Evolutionary conservation across 2,888 invertebrate species (phyloP), one percentile per base, ranked within the genome.

Genomic region (Dysmachus trigonus): DNA sequence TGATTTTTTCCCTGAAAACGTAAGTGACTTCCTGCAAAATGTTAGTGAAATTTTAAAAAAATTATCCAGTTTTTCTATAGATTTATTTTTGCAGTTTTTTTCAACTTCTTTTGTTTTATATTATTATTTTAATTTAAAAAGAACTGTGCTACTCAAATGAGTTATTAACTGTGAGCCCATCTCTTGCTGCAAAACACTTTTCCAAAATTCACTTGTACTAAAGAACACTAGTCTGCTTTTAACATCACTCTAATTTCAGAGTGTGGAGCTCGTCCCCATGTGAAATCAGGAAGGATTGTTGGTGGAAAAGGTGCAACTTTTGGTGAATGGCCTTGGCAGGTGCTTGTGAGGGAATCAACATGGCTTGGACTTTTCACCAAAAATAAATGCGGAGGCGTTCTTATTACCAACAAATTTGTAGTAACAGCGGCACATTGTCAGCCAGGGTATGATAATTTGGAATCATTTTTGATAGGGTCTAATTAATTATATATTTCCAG

Each of bases 361-460:
- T 98, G 98, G 98, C 93, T 98, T 72, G 98, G 98, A 0, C 94
- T 98, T 27, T 97, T 98, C 92, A 97, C 97, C 77, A 98, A 98
- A 92, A 98, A 98, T 92, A 98, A 98, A 92, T 98, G 98, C 90
- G 98, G 98, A 0, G 98, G 98, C 1, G 98, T 98, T 0, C 94
- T 98, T n/a, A 97, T 98, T 89, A 96, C 97, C 47, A 95, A 94
- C 89, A 94, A 95, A 91, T 98, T 95, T 90, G 97, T 98, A 4
- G 95, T 98, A 87, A 98, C 98, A 0, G 98, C 98, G 0, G 98
- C 98, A 0, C 98, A 98, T 94, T 98, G 98, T 92, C 98, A 98
- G 91, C 98, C 98, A 72, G 97, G 98, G 96, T 97, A 91, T 90
- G 90, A 88, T 31, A 15, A 31, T 33, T 35, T 15, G 13, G 0